Conservation (phyloP, 2,797 vertebrate species). For the Okamejei kenojei region DNA sequence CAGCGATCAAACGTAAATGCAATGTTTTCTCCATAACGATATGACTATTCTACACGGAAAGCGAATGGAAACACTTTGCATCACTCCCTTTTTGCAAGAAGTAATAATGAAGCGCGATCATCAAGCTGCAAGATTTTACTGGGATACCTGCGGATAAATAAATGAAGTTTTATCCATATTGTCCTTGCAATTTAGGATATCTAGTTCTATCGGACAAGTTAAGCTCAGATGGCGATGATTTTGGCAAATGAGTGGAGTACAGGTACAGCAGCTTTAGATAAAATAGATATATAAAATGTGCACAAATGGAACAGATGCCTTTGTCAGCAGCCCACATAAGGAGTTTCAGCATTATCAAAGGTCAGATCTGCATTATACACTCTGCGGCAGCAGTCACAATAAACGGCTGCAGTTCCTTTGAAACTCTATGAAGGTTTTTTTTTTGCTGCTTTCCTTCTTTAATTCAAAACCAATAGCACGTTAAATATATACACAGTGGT, state of each 20-base stretch:
- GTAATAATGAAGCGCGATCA: neutral
- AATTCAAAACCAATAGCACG: neutral
- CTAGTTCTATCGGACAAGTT: neutral
- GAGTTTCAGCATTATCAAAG: constrained; percentile 35
- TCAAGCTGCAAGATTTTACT: neutral
- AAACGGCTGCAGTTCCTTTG: constrained; percentile 29
- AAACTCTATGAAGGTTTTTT: constrained; percentile 12
- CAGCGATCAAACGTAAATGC: neutral
- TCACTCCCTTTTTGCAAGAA: neutral
- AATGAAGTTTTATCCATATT: neutral
- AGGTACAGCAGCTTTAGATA: constrained; percentile 12
- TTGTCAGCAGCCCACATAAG: constrained; percentile 21
- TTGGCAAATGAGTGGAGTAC: neutral
- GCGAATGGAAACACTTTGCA: neutral
- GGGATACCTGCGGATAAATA: neutral
- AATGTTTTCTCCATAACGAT: neutral
- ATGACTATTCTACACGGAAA: neutral
- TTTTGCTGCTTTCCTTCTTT: neutral
- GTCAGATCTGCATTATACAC: constrained; percentile 34
- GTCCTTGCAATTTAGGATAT: neutral
- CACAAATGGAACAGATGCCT: constrained; percentile 1
- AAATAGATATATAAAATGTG: constrained; percentile 1
- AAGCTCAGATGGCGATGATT: neutral
- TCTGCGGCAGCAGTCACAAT: neutral
- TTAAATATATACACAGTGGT: neutral